Conservation (phyloP, 2,888 invertebrate genomes). For the Cylindroiulus punctatus region DNA sequence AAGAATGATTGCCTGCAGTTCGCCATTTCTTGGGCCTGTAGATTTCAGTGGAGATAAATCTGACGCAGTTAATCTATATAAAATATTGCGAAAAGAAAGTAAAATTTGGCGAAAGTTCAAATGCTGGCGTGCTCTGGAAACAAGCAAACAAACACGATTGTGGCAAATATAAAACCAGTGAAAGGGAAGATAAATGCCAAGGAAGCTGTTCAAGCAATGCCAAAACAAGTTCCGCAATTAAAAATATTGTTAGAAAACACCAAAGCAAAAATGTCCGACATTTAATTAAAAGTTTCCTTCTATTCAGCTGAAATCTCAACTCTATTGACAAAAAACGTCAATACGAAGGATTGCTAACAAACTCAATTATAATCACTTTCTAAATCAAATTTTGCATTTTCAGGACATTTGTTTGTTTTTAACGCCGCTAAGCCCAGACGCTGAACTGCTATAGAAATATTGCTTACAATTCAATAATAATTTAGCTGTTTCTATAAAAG, state of each 20-base stretch:
- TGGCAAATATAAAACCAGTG: background rate
- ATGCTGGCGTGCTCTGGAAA: background rate
- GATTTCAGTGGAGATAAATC: slow-evolving; percentile 13
- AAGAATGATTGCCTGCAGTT: slow-evolving; percentile 44
- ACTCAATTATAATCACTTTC: background rate
- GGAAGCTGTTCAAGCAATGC: background rate
- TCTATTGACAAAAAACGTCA: background rate
- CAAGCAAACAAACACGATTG: background rate
- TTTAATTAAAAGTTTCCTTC: background rate
- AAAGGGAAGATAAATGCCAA: background rate
- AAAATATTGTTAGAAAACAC: background rate
- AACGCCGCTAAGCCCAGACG: background rate
- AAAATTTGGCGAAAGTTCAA: slow-evolving; percentile 5
- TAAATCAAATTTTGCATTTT: background rate
- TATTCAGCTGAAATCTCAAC: background rate
- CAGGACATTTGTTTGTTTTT: background rate
- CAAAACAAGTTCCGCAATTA: slow-evolving; percentile 6
- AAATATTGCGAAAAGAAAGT: slow-evolving; percentile 22
- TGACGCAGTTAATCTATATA: slow-evolving; percentile 10
- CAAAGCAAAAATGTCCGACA: background rate
- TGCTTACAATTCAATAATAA: background rate
- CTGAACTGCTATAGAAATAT: background rate
- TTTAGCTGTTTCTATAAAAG: background rate
- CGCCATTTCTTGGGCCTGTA: background rate
- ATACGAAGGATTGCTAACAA: background rate